phyloP scores from a whole-genome alignment of 2,888 invertebrate genomes.

The Aphelenchoides bicaudatus region DNA sequence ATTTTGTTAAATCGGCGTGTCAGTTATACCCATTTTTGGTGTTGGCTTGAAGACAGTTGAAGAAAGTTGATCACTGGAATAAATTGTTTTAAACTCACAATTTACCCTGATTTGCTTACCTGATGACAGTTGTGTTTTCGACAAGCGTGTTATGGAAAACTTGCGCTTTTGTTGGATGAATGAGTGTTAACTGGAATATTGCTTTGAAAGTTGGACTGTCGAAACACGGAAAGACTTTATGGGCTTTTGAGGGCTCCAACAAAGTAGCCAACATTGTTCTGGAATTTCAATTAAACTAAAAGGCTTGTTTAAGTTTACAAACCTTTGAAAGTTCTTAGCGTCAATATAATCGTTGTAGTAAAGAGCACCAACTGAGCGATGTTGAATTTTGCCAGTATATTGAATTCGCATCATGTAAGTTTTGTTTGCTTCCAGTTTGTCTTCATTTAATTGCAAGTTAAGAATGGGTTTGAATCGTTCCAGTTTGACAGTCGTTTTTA shows the following conservation, averaged over 20 bases:
- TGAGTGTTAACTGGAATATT: slow-evolving; percentile 8
- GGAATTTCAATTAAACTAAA: neutral
- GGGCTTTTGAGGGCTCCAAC: slow-evolving; percentile 1
- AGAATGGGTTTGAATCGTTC: neutral
- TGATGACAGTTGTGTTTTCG: neutral
- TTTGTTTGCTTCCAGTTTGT: neutral
- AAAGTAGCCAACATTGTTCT: slow-evolving; percentile 11
- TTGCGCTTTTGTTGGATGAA: slow-evolving; percentile 1
- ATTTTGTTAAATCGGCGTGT: no score
- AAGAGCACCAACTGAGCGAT: neutral
- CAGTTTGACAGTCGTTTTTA: neutral
- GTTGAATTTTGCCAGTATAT: neutral
- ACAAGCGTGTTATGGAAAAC: slow-evolving; percentile 8
- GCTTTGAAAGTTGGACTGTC: neutral
- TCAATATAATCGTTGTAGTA: slow-evolving; percentile 1
- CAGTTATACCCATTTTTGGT: no score
- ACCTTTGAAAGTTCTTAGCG: neutral
- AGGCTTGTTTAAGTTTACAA: neutral
- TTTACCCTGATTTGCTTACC: neutral
- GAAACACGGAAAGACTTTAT: slow-evolving; percentile 5
- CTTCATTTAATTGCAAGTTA: neutral
- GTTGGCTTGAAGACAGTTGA: slow-evolving; percentile 9
- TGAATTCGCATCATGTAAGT: neutral
- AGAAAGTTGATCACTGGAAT: slow-evolving; percentile 1
- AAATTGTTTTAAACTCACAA: neutral